A percentile compares a stretch with the other conserved stretches of the same genome.
These are phyloP conservation scores for Chymomyza amoena DNA, from an alignment of 2,888 invertebrate species.

Conservation along the genomic window DNA sequence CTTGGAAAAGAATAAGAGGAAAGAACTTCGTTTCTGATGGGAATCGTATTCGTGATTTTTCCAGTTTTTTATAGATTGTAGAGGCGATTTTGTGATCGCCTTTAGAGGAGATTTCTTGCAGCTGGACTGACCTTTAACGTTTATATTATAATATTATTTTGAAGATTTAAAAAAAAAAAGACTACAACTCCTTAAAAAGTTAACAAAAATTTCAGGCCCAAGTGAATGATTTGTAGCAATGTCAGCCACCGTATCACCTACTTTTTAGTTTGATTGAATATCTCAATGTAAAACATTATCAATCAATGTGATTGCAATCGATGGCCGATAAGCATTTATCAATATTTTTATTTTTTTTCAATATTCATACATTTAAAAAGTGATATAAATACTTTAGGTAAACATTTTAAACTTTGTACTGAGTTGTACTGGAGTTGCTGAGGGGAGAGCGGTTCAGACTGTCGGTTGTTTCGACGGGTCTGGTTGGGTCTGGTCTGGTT, in stretches of 20 bases:
- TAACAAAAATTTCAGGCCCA: not conserved
- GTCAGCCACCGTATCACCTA: not conserved
- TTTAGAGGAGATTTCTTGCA: no score
- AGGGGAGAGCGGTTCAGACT: not conserved
- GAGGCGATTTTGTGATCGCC: no score
- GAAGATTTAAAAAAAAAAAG: no score
- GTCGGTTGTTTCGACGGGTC: no score
- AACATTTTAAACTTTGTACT: not conserved
- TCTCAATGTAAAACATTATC: conserved; percentile 1
- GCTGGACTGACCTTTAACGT: no score
- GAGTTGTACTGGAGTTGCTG: not conserved
- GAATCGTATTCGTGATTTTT: no score
- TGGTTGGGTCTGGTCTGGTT: no score
- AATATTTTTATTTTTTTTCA: not conserved
- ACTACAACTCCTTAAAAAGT: no score
- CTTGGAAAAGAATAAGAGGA: no score
- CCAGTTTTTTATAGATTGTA: no score
- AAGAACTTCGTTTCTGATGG: no score
- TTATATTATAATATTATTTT: no score
- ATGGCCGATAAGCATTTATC: conserved; percentile 23
- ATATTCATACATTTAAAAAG: not conserved
- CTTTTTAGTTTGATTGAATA: not conserved
- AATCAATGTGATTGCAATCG: conserved; percentile 27
- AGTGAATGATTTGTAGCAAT: not conserved
- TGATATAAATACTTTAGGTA: not conserved